Evolutionary conservation across 2,888 invertebrate genomes (phyloP).

Genomic region (Limnephilus auricula): DNA sequence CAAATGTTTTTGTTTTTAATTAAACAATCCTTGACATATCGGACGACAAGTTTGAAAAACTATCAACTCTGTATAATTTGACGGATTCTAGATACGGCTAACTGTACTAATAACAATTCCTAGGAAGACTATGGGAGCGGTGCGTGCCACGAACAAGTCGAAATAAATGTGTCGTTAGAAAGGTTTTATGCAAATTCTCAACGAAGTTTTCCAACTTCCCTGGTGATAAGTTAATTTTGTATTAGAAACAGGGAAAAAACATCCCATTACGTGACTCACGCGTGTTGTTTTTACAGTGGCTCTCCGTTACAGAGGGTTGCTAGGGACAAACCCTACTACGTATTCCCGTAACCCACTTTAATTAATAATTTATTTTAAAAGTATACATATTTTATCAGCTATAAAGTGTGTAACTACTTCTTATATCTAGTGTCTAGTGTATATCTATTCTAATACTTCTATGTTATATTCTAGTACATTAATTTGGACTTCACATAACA

Average conservation of each 20-base stretch:
- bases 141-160: constrained; percentile 53
- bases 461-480: no score
- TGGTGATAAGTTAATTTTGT: constrained; percentile 63
- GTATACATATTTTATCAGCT: no score
- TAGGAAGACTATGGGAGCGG: constrained; percentile 41
- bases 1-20: background rate
- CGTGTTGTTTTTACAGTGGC: constrained; percentile 16
- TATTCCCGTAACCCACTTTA: no score
- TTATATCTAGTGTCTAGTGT: no score
- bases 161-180: constrained; percentile 64
- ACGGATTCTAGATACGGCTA: constrained; percentile 29
- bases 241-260: constrained; percentile 64
- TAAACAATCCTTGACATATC: constrained; percentile 25
- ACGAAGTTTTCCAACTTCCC: constrained; percentile 51
- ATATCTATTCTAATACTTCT: no score
- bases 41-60: constrained; percentile 34
- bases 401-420: no score
- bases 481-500: no score
- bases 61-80: constrained; percentile 46
- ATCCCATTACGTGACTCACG: constrained; percentile 63
- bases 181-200: constrained; percentile 62
- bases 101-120: background rate
- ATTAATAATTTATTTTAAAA: no score
- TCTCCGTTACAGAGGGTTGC: no score
- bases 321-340: no score